A percentile compares a stretch with the other conserved stretches of the same genome.
Evolutionary conservation across 2,113 vertebrate species (phyloP).

Genomic region (Sinocyclocheilus anophthalmus): DNA sequence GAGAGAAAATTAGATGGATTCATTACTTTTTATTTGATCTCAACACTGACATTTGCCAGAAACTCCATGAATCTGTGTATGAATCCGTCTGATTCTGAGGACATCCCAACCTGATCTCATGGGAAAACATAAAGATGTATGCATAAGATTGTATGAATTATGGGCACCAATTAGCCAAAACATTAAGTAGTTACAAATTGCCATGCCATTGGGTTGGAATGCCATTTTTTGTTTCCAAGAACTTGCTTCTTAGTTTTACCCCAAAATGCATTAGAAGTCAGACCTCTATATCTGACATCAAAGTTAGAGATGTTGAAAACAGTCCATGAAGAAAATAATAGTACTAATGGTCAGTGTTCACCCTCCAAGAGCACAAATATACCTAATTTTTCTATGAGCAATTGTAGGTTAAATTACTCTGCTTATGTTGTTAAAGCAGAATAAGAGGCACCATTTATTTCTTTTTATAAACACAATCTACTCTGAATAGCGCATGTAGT

Average conservation of each 20-base stretch:
- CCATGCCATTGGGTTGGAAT: background rate
- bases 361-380: background rate
- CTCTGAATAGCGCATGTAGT: background rate
- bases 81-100: background rate
- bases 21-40: background rate
- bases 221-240: background rate
- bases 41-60: background rate
- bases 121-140: too few relatives aligned
- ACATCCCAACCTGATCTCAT: too few relatives aligned
- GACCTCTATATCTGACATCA: background rate
- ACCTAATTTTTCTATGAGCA: constrained; percentile 5
- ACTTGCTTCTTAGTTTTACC: background rate
- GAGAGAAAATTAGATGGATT: too few relatives aligned
- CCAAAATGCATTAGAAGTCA: background rate
- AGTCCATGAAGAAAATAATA: background rate
- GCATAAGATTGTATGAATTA: too few relatives aligned
- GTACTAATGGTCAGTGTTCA: background rate
- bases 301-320: background rate
- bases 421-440: background rate
- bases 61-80: background rate
- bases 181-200: too few relatives aligned
- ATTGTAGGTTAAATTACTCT: constrained; percentile 1
- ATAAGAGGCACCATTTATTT: background rate
- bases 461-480: background rate
- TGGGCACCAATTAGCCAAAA: too few relatives aligned